These are phyloP conservation scores for Phalacrocorax brasilianus DNA, from an alignment of 2,113 vertebrate species.

Conservation along the genomic window DNA sequence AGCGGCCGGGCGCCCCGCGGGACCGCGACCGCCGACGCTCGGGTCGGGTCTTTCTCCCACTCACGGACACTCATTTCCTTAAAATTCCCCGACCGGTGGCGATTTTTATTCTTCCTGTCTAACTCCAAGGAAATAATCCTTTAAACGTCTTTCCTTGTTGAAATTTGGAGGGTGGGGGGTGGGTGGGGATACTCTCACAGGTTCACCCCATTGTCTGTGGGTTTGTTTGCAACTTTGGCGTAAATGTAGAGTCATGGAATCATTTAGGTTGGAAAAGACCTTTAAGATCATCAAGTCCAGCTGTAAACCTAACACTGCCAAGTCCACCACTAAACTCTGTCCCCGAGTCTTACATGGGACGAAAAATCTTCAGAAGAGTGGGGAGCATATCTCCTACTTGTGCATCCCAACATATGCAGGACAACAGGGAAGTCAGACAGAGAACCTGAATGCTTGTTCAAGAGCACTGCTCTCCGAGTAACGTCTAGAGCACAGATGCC, in stretches of 20 bases:
- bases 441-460: background rate
- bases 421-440: background rate
- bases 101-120: background rate
- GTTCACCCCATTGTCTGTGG: rapidly evolving
- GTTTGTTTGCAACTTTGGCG: background rate
- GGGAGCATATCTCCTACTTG: rapidly evolving
- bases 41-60: background rate
- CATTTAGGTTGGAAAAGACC: background rate
- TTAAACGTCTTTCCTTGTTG: background rate
- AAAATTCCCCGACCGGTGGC: rapidly evolving
- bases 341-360: rapidly evolving
- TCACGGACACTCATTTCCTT: background rate
- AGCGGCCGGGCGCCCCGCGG: background rate
- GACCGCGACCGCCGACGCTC: background rate
- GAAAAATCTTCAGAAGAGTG: background rate
- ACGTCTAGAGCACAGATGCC: background rate
- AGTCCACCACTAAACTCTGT: background rate
- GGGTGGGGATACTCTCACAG: background rate
- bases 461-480: background rate
- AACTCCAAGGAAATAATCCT: too few relatives aligned
- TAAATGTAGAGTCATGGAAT: background rate
- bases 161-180: background rate
- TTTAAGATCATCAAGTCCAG: background rate
- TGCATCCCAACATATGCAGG: too few relatives aligned
- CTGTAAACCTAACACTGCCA: background rate